A percentile compares a stretch with the other conserved stretches of the same genome.
These are phyloP conservation scores for Plutomurus gul DNA, from an alignment of 1,140 invertebrate genomes.

Conservation along the genomic window DNA sequence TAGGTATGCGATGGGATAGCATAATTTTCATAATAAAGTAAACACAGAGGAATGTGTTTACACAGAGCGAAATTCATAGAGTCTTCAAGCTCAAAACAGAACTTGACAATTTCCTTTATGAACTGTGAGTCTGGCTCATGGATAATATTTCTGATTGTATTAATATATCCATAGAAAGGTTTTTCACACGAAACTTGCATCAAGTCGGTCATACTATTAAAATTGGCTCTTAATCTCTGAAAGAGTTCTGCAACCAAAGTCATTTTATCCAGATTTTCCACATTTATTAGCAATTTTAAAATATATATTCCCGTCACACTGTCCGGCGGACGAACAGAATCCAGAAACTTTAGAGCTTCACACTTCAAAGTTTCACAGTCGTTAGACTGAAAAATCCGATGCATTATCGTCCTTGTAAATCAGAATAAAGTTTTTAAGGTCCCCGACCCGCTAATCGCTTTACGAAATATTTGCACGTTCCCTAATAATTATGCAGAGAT, in stretches of 20 bases:
- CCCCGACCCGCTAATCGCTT: too few relatives aligned
- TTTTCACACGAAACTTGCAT: background rate
- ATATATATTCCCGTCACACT: slow-evolving; percentile 63
- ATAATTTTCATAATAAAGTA: too few relatives aligned
- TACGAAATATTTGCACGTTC: too few relatives aligned
- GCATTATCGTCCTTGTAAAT: too few relatives aligned
- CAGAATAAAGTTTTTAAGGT: too few relatives aligned
- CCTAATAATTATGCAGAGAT: too few relatives aligned
- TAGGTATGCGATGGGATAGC: too few relatives aligned
- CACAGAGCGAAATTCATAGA: too few relatives aligned
- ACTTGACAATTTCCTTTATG: background rate
- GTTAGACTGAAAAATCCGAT: background rate
- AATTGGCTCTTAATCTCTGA: background rate
- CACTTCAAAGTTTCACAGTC: background rate
- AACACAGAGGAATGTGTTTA: too few relatives aligned
- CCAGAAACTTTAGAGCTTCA: background rate
- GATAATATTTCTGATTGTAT: background rate
- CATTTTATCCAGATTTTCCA: background rate
- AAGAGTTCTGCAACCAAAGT: background rate
- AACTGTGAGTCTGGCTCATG: background rate
- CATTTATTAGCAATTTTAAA: slow-evolving; percentile 50
- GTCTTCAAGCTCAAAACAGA: slow-evolving; percentile 69
- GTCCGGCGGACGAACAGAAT: slow-evolving; percentile 72
- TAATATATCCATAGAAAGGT: background rate
- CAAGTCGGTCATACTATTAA: background rate